Base-by-base conservation (phyloP, 2,888 invertebrate genomes). In the Xylophagus ater region DNA sequence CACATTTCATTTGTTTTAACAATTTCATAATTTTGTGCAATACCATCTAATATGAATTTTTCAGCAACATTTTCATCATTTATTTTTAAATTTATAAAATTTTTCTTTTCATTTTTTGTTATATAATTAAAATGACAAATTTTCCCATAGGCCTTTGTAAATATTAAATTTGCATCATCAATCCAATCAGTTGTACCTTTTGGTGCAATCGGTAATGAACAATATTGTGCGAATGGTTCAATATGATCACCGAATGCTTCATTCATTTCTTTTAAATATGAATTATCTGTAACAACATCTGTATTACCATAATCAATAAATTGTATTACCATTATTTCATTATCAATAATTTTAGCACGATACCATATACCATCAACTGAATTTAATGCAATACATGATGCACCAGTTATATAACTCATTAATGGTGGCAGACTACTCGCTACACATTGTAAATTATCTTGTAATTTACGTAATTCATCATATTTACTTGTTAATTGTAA, bases 291-390 rank as follows among this genome's bases (percentile, higher is more conserved):
- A 1, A 83, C 67, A 0, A 81, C 76, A 50, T 85, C 84, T 0
- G 82, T 82, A 53, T 83, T 84, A 8, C 85, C 85, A 51, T 75
- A 84, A 56, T 86, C 86, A 10, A 83, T 73, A 51, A 84, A 85
- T 21, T 81, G 72, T 2, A 85, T 75, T 0, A 81, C 82, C 8
- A 78, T 82, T 25, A 83, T 77, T 46, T 84, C 83, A 5, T 73
- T 73, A 56, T 87, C 88, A 26, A 92, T 73, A 7, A 96, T 80
- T 55, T 78, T 78, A 0, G 92, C 94, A 41, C 96, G 73, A 60
- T 96, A 96, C 94, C 96, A 97, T 46, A 73, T 73, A 26, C 81
- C 79, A 56, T 94, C 89, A 2, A 76, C 78, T 0, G 78, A 74
- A 59, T 87, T 93, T 53, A 81, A 78, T 1, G 92, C 90, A 33